These are phyloP conservation scores for Leucosticte australis DNA, from an alignment of 2,113 vertebrate genomes.

Conservation along the genomic window DNA sequence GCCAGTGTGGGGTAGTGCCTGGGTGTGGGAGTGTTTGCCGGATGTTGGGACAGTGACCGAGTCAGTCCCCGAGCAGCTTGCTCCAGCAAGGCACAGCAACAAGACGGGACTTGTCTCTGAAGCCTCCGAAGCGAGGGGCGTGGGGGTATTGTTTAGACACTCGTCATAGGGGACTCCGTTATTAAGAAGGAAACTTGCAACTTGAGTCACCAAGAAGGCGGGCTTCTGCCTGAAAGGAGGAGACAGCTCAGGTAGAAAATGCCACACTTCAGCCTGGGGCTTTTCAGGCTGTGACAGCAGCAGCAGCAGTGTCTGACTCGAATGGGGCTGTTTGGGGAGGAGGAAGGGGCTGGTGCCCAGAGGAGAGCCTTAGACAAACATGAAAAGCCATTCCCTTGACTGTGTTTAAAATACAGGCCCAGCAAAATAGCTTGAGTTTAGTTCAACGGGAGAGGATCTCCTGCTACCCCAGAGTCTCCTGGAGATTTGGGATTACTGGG, in stretches of 20 bases:
- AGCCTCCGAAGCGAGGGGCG: background rate
- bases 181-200: background rate
- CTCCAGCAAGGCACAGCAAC: background rate
- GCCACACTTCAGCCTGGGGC: background rate
- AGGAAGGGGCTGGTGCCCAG: fast-evolving
- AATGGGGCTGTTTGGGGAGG: background rate
- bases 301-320: background rate
- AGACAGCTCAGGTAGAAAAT: background rate
- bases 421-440: background rate
- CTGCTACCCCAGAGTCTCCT: background rate
- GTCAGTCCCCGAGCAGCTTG: background rate
- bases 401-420: background rate
- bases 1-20: background rate
- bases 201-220: background rate
- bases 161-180: background rate
- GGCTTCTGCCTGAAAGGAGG: background rate
- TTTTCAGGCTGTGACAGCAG: background rate
- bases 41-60: background rate
- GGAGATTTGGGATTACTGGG: background rate
- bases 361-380: background rate
- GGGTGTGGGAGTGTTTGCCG: background rate
- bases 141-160: background rate
- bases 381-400: background rate
- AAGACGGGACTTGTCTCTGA: background rate
- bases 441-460: background rate